Evolutionary conservation across 1,140 invertebrate species (phyloP).

Genomic region (Pachypsylla venusta): DNA sequence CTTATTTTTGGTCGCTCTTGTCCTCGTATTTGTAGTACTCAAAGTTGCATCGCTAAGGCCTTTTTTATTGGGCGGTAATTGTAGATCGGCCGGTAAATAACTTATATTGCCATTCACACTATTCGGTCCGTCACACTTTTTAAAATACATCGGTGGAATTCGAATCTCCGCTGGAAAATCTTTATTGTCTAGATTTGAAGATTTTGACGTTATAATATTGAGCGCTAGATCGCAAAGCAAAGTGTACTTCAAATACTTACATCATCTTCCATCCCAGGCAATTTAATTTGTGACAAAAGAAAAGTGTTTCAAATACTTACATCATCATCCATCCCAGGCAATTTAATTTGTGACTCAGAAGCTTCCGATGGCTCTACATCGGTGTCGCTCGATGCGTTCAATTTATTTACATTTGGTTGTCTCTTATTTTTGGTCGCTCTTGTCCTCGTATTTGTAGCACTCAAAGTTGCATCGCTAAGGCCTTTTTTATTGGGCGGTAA

Average conservation of each 20-base stretch:
- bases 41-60: slow-evolving; percentile 12
- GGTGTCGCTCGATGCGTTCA: slow-evolving; percentile 41
- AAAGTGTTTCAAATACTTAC: too few species aligned
- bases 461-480: slow-evolving; percentile 8
- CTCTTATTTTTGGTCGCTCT: slow-evolving; percentile 27
- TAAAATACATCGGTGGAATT: slow-evolving; percentile 75
- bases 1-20: slow-evolving; percentile 28
- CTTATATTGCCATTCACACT: slow-evolving; percentile 47
- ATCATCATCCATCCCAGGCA: slow-evolving; percentile 52
- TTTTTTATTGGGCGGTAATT: slow-evolving; percentile 17
- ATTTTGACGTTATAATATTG: slow-evolving; percentile 69
- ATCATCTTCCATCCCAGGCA: slow-evolving; percentile 52
- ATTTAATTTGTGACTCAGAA: slow-evolving; percentile 54
- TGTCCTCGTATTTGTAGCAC: slow-evolving; percentile 5
- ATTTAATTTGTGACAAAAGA: slow-evolving; percentile 56
- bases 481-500: slow-evolving; percentile 17
- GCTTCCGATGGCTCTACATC: slow-evolving; percentile 57
- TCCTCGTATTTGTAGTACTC: slow-evolving; percentile 4
- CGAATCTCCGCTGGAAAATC: slow-evolving; percentile 70
- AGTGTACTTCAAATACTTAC: too few species aligned
- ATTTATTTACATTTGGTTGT: slow-evolving; percentile 28
- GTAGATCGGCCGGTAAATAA: slow-evolving; percentile 36
- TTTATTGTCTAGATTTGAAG: slow-evolving; percentile 75
- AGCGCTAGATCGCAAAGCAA: slow-evolving; percentile 89
- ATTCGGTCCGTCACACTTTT: slow-evolving; percentile 45